Conservation (phyloP, 2,888 invertebrate genomes). For the Hirtodrosophila duncani region DNA sequence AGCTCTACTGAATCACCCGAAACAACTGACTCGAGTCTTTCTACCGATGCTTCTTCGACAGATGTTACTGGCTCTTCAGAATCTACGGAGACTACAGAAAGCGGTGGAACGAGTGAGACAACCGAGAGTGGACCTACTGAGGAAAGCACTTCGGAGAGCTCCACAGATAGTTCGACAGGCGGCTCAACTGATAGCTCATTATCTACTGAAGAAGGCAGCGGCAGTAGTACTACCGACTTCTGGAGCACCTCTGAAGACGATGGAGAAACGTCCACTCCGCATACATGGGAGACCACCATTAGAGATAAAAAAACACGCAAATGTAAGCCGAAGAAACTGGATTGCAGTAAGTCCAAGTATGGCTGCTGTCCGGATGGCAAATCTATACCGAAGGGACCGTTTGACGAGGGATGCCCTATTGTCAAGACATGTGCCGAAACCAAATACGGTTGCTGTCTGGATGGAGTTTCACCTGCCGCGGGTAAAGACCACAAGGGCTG, state of each 20-base stretch:
- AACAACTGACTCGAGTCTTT: no score
- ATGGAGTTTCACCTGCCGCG: constrained; percentile 87
- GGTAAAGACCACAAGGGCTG: constrained; percentile 88
- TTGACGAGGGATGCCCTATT: constrained; percentile 87
- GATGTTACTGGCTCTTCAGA: constrained; percentile 15
- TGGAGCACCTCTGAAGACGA: constrained; percentile 73
- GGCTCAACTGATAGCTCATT: constrained; percentile 52
- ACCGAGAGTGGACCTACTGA: constrained; percentile 20
- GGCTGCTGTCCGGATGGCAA: constrained; percentile 92
- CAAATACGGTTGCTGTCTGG: constrained; percentile 88
- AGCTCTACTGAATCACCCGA: no score
- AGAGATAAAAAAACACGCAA: constrained; percentile 78
- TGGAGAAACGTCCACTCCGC: constrained; percentile 80
- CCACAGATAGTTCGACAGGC: constrained; percentile 27
- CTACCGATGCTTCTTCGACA: constrained; percentile 18
- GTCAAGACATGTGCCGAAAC: constrained; percentile 88
- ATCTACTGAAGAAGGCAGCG: constrained; percentile 48
- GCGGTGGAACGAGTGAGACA: constrained; percentile 13
- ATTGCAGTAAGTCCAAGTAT: constrained; percentile 83
- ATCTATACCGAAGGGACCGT: constrained; percentile 88
- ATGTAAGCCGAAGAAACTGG: constrained; percentile 80
- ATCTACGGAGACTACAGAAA: constrained; percentile 18
- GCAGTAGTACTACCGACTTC: constrained; percentile 71
- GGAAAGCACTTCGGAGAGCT: constrained; percentile 20
- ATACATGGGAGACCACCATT: constrained; percentile 80